Evolutionary conservation across 2,888 invertebrate genomes (phyloP).

Genomic region (Lottia gigantea): DNA sequence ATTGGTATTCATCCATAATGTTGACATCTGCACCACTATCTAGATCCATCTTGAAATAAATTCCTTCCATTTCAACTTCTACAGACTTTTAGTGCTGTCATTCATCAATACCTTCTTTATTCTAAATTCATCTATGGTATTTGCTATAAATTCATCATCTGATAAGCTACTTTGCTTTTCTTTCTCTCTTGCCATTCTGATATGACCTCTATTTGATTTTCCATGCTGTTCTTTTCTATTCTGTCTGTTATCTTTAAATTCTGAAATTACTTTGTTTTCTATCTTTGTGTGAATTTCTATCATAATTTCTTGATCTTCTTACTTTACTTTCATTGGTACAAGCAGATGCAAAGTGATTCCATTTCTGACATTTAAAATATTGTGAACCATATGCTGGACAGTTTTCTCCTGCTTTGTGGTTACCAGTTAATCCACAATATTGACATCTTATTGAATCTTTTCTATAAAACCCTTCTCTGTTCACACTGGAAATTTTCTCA

Average conservation of each 20-base stretch:
- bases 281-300: background rate
- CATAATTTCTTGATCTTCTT: background rate
- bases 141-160: background rate
- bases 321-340: background rate
- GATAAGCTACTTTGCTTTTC: background rate
- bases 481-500: background rate
- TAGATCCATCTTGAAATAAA: constrained; percentile 4
- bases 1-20: constrained; percentile 26
- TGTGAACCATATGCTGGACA: too few species aligned
- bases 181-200: background rate
- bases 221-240: too few species aligned
- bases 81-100: background rate
- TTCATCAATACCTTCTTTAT: background rate
- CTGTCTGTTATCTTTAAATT: background rate
- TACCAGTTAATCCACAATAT: constrained; percentile 7
- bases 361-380: background rate
- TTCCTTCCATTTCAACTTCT: constrained; percentile 8
- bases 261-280: background rate
- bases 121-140: background rate
- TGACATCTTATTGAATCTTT: background rate
- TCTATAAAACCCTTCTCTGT: background rate
- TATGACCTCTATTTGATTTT: background rate
- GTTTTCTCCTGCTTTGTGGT: background rate
- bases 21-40: constrained; percentile 25
- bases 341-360: constrained; percentile 4